Base-by-base conservation (phyloP, 2,888 invertebrate species). In the Chrysodeixis includens region DNA sequence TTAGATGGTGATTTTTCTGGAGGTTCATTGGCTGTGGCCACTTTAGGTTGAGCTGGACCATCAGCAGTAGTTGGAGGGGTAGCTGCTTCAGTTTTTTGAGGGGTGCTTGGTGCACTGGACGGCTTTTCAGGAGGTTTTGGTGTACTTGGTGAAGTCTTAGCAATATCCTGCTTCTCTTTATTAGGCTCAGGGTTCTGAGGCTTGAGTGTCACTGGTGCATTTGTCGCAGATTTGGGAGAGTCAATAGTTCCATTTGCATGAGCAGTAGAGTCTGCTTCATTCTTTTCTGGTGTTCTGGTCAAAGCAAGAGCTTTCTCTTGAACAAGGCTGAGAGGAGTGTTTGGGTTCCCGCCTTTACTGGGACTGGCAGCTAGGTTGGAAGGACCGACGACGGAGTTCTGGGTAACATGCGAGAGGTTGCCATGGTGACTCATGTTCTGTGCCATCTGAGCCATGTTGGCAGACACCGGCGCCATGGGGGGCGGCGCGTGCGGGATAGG, bases 341-440 rank as follows among this genome's bases (percentile, higher is more conserved):
- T 90, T 1, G 91, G 88, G 66, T 85, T 88, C 12, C 90, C 88
- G 60, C 84, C 83, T 78, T 94, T 94, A 79, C 84, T 91, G 1
- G 94, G 92, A 74, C 89, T 91, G 12, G 89, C 84, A 1, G 82
- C 90, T 76, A 93, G 71, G 85, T 89, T 82, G 49, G 90, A 86
- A 57, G 91, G 88, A 66, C 90, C 82, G 53, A 89, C 87, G 30
- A 89, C 87, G 30, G 92, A 92, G 82, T 92, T 93, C 81, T 93
- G 93, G 26, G 91, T 90, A 65, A 93, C 90, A 61, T 93, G 93
- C 10, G 95, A 95, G 26, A 95, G 85, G 86, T 95, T 95, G 66
- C 95, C 95, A 72, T 95, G 95, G 90, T 95, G 94, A 83, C 94
- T 94, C 95, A 95, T 95, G 82, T 95, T 95, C 75, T 95, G 95